These are phyloP conservation scores for Vombatus ursinus DNA, from an alignment of 2,113 vertebrate species.

Conservation along the genomic window DNA sequence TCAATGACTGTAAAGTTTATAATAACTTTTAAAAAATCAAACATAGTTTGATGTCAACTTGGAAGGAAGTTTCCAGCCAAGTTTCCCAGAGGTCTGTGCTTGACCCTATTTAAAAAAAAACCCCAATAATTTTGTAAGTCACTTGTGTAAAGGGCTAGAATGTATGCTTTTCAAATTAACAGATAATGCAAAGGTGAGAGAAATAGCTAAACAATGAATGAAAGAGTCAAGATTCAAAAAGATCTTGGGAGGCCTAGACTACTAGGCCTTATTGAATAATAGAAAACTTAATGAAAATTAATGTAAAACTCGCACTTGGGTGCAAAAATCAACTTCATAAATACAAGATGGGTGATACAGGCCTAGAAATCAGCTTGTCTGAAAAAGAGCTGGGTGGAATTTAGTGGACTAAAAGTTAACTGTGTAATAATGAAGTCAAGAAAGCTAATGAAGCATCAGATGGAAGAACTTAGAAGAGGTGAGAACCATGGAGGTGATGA, in stretches of 20 bases:
- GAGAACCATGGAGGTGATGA: neutral
- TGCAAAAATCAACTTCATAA: neutral
- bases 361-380: neutral
- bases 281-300: neutral
- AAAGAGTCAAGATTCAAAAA: neutral
- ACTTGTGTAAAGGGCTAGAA: neutral
- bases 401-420: neutral
- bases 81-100: neutral
- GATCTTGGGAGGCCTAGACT: neutral
- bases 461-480: neutral
- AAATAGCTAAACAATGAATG: neutral
- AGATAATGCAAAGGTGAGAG: neutral
- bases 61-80: neutral
- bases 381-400: neutral
- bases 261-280: neutral
- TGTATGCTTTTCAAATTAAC: neutral
- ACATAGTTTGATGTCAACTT: neutral
- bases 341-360: neutral
- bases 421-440: neutral
- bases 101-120: neutral
- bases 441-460: neutral
- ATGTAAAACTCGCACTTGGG: neutral
- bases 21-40: neutral
- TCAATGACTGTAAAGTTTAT: neutral
- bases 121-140: neutral